phyloP scores from a whole-genome alignment of 2,888 invertebrate genomes.

The Physocephala rufipes region DNA sequence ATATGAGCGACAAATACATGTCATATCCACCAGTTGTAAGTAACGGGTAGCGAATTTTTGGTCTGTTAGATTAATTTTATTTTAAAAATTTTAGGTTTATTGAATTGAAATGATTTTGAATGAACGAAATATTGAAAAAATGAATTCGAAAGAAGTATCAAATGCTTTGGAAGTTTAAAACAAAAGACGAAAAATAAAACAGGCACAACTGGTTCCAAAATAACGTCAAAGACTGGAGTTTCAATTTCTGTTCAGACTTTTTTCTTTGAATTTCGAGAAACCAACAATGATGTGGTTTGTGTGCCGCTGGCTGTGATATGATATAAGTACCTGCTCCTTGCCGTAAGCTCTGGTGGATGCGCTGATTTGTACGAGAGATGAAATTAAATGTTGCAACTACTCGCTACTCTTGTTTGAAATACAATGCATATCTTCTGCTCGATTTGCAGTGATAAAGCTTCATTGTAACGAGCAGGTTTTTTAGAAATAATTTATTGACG shows the following conservation, averaged over 20 bases:
- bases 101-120: not conserved
- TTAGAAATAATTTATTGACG: conserved; percentile 3
- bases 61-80: not conserved
- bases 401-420: not conserved
- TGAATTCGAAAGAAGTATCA: not conserved
- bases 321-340: conserved; percentile 58
- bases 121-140: conserved; percentile 11
- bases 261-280: not conserved
- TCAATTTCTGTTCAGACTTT: no score
- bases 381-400: not conserved
- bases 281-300: conserved; percentile 36
- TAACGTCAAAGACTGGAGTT: no score
- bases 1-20: conserved; percentile 64
- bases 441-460: conserved; percentile 24
- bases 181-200: no score
- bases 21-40: conserved; percentile 64
- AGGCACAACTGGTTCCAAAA: no score
- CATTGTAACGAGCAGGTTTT: conserved; percentile 31
- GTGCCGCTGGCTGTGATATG: conserved; percentile 63
- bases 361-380: conserved; percentile 1
- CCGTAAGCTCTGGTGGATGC: conserved; percentile 4
- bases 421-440: not conserved
- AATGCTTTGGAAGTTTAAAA: not conserved
- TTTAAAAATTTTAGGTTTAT: conserved; percentile 24
- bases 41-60: conserved; percentile 2